Base-by-base conservation (phyloP, 2,888 invertebrate genomes). In the Carterocephalus palaemon region DNA sequence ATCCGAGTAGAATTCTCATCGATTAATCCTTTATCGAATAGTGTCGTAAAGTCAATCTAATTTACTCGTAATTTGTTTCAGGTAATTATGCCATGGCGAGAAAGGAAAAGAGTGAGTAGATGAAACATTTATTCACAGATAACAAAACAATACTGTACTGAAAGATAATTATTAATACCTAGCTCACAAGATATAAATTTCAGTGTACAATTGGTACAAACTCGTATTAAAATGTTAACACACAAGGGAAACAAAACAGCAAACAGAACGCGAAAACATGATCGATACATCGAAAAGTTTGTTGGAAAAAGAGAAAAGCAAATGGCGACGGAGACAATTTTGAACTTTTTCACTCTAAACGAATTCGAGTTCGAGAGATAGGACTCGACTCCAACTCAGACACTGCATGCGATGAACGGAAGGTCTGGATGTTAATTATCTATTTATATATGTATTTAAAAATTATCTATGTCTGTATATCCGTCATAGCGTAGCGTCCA, bases 351-450 rank as follows among this genome's bases (percentile, higher is more conserved):
- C 73, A 72, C 70, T 64, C 62, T 62, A 62, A 62, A 72, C 71
- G 74, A 75, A 75, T 77, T 77, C 68, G 72, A 74, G 78, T 79
- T 78, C 70, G 56, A 65, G 76, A 78, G 76, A 80, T 78, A 75
- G 75, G 70, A 69, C 70, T 73, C 70, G 70, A 69, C 69, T 70
- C 73, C 66, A 70, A 72, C 70, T 75, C 71, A 55, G 63, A 62
- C 73, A 34, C 5, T 8, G 22, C n/a, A 0, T n/a, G 22, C 34
- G 9, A 20, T 12, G 22, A 22, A 9, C 10, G 26, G n/a, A n/a
- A n/a, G n/a, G n/a, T n/a, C n/a, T n/a, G n/a, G n/a, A n/a, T n/a
- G n/a, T n/a, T n/a, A n/a, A n/a, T n/a, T n/a, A n/a, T n/a, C n/a
- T n/a, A n/a, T n/a, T n/a, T n/a, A n/a, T n/a, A n/a, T n/a, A n/a